These are phyloP conservation scores for Hemicordylus capensis DNA, from an alignment of 2,113 vertebrate genomes.

Conservation along the genomic window DNA sequence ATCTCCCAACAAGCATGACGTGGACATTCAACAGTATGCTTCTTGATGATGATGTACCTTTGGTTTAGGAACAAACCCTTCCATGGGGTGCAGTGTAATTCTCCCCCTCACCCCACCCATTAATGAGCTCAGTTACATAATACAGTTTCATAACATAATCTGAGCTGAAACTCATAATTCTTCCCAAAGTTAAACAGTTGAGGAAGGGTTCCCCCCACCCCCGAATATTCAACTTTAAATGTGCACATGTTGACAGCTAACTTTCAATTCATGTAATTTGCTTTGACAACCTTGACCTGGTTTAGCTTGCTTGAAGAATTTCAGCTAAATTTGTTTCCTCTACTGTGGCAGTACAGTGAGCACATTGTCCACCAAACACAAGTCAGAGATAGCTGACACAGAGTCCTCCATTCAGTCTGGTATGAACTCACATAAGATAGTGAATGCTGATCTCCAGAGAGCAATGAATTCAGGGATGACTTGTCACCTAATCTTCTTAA, in stretches of 20 bases:
- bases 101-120: background rate
- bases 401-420: background rate
- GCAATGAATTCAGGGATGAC: background rate
- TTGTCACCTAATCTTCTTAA: background rate
- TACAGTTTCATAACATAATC: conserved; percentile 1
- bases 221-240: conserved; percentile 9
- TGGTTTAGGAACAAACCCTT: background rate
- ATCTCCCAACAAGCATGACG: background rate
- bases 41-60: background rate
- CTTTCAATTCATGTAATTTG: conserved; percentile 5
- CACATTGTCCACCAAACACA: background rate
- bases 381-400: background rate
- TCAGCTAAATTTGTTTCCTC: conserved; percentile 2
- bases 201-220: background rate
- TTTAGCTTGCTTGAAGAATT: conserved; percentile 9
- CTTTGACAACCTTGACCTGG: conserved; percentile 13
- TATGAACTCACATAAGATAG: background rate
- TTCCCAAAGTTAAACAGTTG: background rate
- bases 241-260: conserved; percentile 7
- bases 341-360: background rate
- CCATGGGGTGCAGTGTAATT: background rate
- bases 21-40: background rate
- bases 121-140: conserved; percentile 12
- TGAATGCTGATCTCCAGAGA: background rate
- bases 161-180: background rate